These are phyloP conservation scores for Lacanobia oleracea DNA, from an alignment of 2,888 invertebrate genomes.

Conservation along the genomic window DNA sequence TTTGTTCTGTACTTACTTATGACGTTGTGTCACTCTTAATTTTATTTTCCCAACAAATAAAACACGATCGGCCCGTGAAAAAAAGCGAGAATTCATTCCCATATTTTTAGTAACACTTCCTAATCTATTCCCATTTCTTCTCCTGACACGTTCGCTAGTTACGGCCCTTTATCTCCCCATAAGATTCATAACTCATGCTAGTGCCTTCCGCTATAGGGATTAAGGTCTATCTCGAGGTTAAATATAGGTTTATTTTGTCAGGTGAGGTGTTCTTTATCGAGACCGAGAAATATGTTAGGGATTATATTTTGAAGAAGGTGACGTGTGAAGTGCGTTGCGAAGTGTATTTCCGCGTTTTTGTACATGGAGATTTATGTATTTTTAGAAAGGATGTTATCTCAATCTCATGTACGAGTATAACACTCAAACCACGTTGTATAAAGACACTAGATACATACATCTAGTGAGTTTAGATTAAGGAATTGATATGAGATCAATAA, in stretches of 20 bases:
- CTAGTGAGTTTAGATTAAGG: too few relatives aligned
- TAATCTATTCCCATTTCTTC: conserved; percentile 61
- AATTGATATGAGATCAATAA: too few relatives aligned
- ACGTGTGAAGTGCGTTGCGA: neutral
- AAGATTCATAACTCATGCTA: conserved; percentile 65
- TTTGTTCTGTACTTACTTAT: neutral
- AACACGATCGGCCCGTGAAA: conserved; percentile 11
- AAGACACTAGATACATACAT: too few relatives aligned
- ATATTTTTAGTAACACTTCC: conserved; percentile 41
- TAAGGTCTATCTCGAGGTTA: conserved; percentile 58
- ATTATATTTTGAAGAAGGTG: conserved; percentile 40
- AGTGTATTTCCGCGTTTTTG: conserved; percentile 22
- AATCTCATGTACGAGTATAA: neutral
- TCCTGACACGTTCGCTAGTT: conserved; percentile 52
- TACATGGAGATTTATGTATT: conserved; percentile 10
- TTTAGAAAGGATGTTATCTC: neutral
- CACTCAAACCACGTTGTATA: too few relatives aligned
- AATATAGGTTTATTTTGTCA: conserved; percentile 60
- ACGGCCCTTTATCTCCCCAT: conserved; percentile 59
- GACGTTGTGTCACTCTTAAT: neutral
- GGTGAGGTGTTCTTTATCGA: conserved; percentile 53
- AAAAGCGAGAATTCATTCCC: conserved; percentile 24
- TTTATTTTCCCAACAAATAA: neutral
- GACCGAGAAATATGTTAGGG: conserved; percentile 33
- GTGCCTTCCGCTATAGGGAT: conserved; percentile 58